These are phyloP conservation scores for Tribolium madens DNA, from an alignment of 1,140 invertebrate species.

Conservation along the genomic window DNA sequence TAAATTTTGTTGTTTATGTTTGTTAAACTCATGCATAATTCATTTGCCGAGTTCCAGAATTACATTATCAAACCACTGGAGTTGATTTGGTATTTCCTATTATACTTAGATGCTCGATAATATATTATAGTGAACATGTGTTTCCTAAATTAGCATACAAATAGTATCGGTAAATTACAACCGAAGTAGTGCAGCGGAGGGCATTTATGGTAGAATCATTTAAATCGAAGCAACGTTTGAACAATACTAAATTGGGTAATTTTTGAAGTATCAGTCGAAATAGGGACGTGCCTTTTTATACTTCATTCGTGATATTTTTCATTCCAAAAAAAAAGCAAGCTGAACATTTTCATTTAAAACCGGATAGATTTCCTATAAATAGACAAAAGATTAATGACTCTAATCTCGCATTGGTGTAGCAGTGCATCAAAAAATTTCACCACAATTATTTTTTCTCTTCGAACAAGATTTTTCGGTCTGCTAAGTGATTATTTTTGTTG, in stretches of 20 bases:
- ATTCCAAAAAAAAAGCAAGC: background rate
- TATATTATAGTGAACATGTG: conserved; percentile 12
- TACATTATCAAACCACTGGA: background rate
- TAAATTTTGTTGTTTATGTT: background rate
- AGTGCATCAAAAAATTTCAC: background rate
- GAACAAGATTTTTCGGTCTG: conserved; percentile 20
- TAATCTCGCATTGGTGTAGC: background rate
- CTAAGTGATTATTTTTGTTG: conserved; percentile 36
- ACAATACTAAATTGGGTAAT: conserved; percentile 19
- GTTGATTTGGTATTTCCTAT: conserved; percentile 8
- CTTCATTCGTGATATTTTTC: conserved; percentile 14
- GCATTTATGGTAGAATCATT: background rate
- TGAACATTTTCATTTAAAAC: conserved; percentile 7
- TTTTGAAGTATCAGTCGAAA: background rate
- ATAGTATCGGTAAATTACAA: conserved; percentile 12
- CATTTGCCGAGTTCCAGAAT: background rate
- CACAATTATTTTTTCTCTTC: conserved; percentile 7
- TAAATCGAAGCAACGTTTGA: background rate
- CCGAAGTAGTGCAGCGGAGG: background rate
- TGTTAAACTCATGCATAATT: background rate
- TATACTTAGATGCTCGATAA: conserved; percentile 9
- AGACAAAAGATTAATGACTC: conserved; percentile 12
- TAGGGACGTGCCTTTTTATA: conserved; percentile 25
- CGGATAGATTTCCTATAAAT: background rate
- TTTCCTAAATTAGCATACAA: conserved; percentile 17